Evolutionary conservation across 2,797 vertebrate genomes (phyloP).

Genomic region (Lates japonicus): DNA sequence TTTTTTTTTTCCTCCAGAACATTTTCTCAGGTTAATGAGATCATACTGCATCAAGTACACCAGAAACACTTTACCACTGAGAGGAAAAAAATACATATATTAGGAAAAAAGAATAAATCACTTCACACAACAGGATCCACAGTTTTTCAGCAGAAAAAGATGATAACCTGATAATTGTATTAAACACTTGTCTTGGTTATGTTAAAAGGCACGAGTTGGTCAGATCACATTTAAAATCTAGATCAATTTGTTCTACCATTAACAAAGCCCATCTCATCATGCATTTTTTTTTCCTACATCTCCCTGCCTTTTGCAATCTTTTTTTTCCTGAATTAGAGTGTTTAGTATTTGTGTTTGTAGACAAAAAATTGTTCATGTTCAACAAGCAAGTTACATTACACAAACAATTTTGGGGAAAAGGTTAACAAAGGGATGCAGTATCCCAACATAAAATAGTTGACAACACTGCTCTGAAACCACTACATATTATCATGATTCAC

Average conservation of each 20-base stretch:
- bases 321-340: constrained; percentile 81
- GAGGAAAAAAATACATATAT: constrained; percentile 68
- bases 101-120: constrained; percentile 64
- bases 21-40: constrained; percentile 70
- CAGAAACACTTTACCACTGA: constrained; percentile 75
- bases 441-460: constrained; percentile 50
- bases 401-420: constrained; percentile 62
- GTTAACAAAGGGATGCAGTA: constrained; percentile 57
- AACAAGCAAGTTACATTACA: constrained; percentile 71
- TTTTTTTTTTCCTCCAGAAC: constrained; percentile 46
- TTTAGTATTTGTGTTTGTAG: constrained; percentile 68
- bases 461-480: constrained; percentile 57
- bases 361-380: constrained; percentile 60
- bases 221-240: constrained; percentile 84
- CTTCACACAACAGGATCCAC: constrained; percentile 86
- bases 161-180: constrained; percentile 87
- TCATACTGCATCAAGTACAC: constrained; percentile 72
- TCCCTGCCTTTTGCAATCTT: constrained; percentile 75
- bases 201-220: constrained; percentile 96
- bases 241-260: constrained; percentile 76
- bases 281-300: constrained; percentile 66
- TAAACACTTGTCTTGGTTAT: constrained; percentile 88
- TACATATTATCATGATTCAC: constrained; percentile 28
- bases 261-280: constrained; percentile 79
- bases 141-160: constrained; percentile 86